These are phyloP conservation scores for Deroplatys truncata DNA, from an alignment of 2,888 invertebrate species.

Conservation along the genomic window DNA sequence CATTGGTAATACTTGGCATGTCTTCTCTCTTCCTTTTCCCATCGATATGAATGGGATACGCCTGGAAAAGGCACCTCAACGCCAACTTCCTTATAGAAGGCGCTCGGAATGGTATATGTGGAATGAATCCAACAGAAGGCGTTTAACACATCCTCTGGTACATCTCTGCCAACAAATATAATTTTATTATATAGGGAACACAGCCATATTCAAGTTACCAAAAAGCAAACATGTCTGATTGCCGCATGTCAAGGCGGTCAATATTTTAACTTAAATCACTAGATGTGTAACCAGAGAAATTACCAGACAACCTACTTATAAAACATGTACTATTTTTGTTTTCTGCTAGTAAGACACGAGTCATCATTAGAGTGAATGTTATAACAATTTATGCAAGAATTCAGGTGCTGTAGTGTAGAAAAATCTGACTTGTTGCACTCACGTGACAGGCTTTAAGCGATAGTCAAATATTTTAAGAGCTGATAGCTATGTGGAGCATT, in stretches of 20 bases:
- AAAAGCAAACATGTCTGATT: neutral
- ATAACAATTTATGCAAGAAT: too few species aligned
- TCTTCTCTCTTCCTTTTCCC: constrained; percentile 47
- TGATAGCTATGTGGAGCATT: too few species aligned
- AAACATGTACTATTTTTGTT: too few species aligned
- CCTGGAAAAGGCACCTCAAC: constrained; percentile 85
- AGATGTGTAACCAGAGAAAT: too few species aligned
- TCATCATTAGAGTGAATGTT: too few species aligned
- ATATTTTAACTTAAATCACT: too few species aligned
- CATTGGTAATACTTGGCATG: constrained; percentile 91
- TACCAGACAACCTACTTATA: too few species aligned
- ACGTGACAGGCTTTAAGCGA: too few species aligned
- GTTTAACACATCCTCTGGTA: constrained; percentile 79
- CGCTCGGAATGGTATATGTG: constrained; percentile 82
- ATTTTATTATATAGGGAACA: neutral
- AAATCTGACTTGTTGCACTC: too few species aligned
- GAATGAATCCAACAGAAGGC: constrained; percentile 96
- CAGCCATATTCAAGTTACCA: neutral
- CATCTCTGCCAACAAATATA: constrained; percentile 57
- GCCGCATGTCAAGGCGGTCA: neutral
- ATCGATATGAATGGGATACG: constrained; percentile 53
- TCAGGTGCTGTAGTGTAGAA: too few species aligned
- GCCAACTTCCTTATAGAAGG: constrained; percentile 62
- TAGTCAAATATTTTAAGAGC: too few species aligned
- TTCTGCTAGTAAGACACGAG: too few species aligned